Percentiles rank a stretch among this genome's conserved stretches.
phyloP scores from a whole-genome alignment of 2,113 vertebrate genomes.

The Collichthys lucidus region DNA sequence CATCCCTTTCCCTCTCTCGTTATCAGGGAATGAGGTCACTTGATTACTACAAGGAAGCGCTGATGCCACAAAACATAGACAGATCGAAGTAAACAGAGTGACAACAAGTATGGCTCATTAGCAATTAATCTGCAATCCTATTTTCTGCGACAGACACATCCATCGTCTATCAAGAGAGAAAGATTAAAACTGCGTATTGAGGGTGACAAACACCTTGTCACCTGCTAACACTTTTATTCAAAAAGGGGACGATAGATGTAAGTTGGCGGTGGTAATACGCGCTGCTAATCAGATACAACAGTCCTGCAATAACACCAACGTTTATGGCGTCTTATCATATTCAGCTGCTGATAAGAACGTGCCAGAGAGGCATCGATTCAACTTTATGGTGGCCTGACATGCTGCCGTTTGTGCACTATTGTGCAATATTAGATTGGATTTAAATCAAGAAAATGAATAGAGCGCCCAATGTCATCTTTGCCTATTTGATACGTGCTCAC shows the following conservation, averaged over 20 bases:
- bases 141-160: not conserved
- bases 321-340: slow-evolving; percentile 12
- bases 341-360: slow-evolving; percentile 12
- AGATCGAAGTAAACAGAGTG: slow-evolving; percentile 4
- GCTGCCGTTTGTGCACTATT: not conserved
- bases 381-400: not conserved
- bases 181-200: not conserved
- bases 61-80: slow-evolving; percentile 12
- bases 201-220: not conserved
- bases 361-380: not conserved
- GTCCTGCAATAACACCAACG: not conserved
- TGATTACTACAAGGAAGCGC: slow-evolving; percentile 51
- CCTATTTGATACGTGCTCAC: not conserved
- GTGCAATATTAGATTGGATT: not conserved
- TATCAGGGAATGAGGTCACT: slow-evolving; percentile 69
- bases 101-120: not conserved
- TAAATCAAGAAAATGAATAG: slow-evolving; percentile 4
- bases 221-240: not conserved
- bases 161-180: not conserved
- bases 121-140: not conserved
- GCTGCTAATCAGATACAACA: not conserved
- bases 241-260: not conserved
- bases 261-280: too few species aligned
- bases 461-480: not conserved
- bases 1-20: slow-evolving; percentile 52